Base-by-base conservation (phyloP, 2,113 vertebrate genomes). In the Ceyx margarethae region DNA sequence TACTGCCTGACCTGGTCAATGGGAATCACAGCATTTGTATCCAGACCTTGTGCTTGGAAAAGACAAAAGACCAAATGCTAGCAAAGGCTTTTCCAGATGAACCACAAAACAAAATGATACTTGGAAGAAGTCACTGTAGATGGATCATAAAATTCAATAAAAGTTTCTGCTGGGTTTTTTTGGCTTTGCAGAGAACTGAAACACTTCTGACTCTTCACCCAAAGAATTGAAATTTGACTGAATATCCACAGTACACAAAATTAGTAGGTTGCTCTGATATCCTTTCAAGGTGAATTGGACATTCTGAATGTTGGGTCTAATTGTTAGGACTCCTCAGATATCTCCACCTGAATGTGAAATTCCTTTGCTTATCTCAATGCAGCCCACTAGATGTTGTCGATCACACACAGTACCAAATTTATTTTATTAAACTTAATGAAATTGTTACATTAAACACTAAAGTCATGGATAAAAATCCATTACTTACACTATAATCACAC, bases 31-130 rank as follows among this genome's bases (percentile, higher is more conserved):
- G 43, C 19, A 29, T 31, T 81, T 53, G 35, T 18, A 85, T 43
- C 46, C 46, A 64, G 67, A 65, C 46, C 23, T 46, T 15, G 6
- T 29, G 9, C 43, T 67, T 73, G 23, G 46, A 26, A 82, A 76
- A 76, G n/a, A 3, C 0, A 26, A 82, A 76, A 76, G n/a, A 3
- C 0, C n/a, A 21, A 73, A 62, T 7, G 15, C 15, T 51, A 35
- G 10, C 21, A 91, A 11, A 48, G 31, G 33, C 11, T 57, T 60
- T 85, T 71, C 56, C 54, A 60, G 56, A 28, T 33, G 29, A 76
- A 37, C 22, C 19, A 10, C 21, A 62, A 54, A 25, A 56, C 13
- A 58, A 29, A 86, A 33, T 3, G 20, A 57, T 62, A 35, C 11
- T 57, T 65, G 17, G 50, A 78, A 58, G 35, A 60, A 68, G 26